A percentile compares a stretch with the other conserved stretches of the same genome.
Conservation (phyloP, 2,113 vertebrate genomes). For the Clarias macrocephalus region DNA sequence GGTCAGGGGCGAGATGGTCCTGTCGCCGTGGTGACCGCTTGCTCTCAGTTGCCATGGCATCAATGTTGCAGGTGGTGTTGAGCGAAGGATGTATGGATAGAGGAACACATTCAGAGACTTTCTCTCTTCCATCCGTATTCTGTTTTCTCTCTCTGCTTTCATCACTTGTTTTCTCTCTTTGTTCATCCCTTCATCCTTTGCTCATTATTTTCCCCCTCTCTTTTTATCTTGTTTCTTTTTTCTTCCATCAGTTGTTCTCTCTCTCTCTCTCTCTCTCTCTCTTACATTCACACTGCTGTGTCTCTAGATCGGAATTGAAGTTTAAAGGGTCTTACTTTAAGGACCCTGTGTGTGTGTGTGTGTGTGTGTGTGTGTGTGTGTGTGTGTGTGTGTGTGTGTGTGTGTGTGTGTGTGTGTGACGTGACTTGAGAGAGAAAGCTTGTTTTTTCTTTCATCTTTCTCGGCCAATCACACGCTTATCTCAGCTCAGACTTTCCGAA, state of each 20-base stretch:
- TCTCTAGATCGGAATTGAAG: neutral
- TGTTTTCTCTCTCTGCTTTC: neutral
- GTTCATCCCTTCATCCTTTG: neutral
- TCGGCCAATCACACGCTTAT: constrained; percentile 51
- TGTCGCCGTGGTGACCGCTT: neutral
- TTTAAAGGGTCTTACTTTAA: neutral
- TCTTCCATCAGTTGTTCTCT: too few species aligned
- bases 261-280: neutral
- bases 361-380: neutral
- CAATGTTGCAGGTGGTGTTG: constrained; percentile 16
- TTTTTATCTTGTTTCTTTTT: too few species aligned
- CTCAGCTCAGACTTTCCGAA: constrained; percentile 37
- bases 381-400: neutral
- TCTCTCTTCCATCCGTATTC: neutral
- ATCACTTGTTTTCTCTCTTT: neutral
- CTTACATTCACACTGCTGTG: neutral
- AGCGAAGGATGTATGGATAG: neutral
- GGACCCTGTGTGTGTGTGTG: neutral
- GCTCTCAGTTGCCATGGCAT: constrained; percentile 48
- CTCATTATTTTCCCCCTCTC: neutral
- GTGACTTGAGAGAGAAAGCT: constrained; percentile 14
- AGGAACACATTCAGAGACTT: constrained; percentile 18
- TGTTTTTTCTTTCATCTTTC: constrained; percentile 30
- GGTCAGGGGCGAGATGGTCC: neutral
- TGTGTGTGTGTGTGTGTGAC: constrained; percentile 8